phyloP scores from a whole-genome alignment of 1,140 invertebrate species.

The Heliconius melpomene region DNA sequence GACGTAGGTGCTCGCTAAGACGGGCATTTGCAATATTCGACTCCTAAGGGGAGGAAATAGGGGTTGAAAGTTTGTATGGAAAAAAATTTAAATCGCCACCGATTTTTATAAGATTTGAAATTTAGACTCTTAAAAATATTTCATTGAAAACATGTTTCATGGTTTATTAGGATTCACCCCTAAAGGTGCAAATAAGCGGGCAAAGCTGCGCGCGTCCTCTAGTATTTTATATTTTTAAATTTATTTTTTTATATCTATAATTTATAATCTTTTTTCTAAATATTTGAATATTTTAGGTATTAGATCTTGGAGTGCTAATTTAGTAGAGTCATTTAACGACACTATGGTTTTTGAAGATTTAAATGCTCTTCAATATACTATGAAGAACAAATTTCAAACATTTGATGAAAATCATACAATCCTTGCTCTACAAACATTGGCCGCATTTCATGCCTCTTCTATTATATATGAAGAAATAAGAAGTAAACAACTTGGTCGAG shows the following conservation, averaged over 20 bases:
- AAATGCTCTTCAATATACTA: conserved; percentile 53
- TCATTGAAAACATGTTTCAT: too few relatives aligned
- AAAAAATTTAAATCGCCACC: too few relatives aligned
- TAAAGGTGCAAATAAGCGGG: too few relatives aligned
- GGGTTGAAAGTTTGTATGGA: too few relatives aligned
- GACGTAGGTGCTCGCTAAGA: too few relatives aligned
- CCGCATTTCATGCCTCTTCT: conserved; percentile 66
- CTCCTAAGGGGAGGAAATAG: too few relatives aligned
- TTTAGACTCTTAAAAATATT: too few relatives aligned
- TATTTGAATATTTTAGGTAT: conserved; percentile 51
- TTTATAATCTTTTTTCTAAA: not conserved
- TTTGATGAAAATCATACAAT: conserved; percentile 64
- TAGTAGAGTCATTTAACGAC: conserved; percentile 54
- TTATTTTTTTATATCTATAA: not conserved
- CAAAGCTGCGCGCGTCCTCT: too few relatives aligned
- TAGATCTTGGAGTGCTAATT: conserved; percentile 59
- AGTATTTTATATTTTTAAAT: not conserved
- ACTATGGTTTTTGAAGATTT: conserved; percentile 72
- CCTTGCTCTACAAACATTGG: conserved; percentile 63
- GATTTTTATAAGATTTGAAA: too few relatives aligned
- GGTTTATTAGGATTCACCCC: too few relatives aligned
- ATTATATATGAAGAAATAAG: conserved; percentile 67
- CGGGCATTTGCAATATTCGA: too few relatives aligned
- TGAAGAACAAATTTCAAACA: conserved; percentile 56
- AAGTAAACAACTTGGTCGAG: conserved; percentile 41